Base-by-base conservation (phyloP, 2,113 vertebrate genomes). In the Boulengeromyrus knoepffleri region DNA sequence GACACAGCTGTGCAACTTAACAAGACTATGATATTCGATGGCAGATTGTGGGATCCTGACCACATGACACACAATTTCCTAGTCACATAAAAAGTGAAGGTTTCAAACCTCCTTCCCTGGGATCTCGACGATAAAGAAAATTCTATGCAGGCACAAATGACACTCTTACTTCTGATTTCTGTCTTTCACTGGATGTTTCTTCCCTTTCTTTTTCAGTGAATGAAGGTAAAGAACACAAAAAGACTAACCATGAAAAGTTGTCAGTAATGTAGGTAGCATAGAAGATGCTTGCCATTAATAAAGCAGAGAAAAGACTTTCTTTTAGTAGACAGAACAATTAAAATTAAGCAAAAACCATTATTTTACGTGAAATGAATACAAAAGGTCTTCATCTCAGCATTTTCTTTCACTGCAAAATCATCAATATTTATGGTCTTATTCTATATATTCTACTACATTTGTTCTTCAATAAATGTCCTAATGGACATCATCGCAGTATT, bases 101-200 rank as follows among this genome's bases (percentile, higher is more conserved):
- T 89, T 85, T 89, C 36, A 85, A 58, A 89, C 52, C 21, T 39
- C 53, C 70, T 49, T 62, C 9, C 27, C 58, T 85, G 45, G 58
- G 77, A 85, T 62, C 52, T 39, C 19, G 42, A 46, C 50, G 87
- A 90, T 85, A 87, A 80, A 84, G 58, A 49, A 87, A 47, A 85
- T 56, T 31, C 58, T 58, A 53, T 80, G 89, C 83, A 58, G 90
- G 88, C 52, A 85, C 89, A 91, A 90, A 88, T 91, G 91, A 91
- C 89, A 91, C 89, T 88, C 50, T 83, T 89, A 17, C 87, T 84
- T 91, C 87, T 88, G 89, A 91, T 90, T 70, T 85, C 70, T 89
- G 91, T 90, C 87, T 62, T 80, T 90, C 83, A 50, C 45, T 49
- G 21, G n/a, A 45, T 56, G 12, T 36, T 13, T 42, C 47, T 17